Evolutionary conservation across 2,113 vertebrate species (phyloP).

Genomic region (Thinocorus orbignyianus): DNA sequence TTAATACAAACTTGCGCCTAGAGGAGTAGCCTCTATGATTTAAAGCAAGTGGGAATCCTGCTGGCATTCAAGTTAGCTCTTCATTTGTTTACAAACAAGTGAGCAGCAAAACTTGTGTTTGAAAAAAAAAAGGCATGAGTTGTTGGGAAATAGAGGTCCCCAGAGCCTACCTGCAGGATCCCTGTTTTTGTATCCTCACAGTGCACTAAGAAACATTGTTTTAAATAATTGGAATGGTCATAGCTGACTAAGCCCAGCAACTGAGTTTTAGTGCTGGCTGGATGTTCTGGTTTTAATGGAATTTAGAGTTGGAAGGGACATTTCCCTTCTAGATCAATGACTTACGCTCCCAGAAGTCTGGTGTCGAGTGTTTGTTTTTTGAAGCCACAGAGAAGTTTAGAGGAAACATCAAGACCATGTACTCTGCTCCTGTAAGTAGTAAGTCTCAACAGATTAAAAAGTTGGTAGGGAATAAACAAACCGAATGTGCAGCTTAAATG

Average conservation of each 20-base stretch:
- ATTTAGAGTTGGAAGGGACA: neutral
- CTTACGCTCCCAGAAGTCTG: slow-evolving; percentile 88
- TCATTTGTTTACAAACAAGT: neutral
- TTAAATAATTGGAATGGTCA: neutral
- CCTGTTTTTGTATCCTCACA: neutral
- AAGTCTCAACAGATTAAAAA: neutral
- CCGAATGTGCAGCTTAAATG: neutral
- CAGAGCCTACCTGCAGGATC: neutral
- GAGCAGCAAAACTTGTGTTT: neutral
- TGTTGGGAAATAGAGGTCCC: neutral
- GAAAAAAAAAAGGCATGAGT: neutral
- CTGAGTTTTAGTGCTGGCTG: neutral
- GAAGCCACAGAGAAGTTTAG: slow-evolving; percentile 92
- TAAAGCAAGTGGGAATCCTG: neutral
- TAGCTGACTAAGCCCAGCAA: neutral
- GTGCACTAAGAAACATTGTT: neutral
- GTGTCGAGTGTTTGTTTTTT: slow-evolving; percentile 88
- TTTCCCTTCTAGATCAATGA: slow-evolving; percentile 86
- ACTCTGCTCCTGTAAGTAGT: slow-evolving; percentile 88
- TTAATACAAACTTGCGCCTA: no score
- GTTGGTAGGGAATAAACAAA: neutral
- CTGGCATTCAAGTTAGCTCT: neutral
- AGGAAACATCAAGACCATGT: slow-evolving; percentile 93
- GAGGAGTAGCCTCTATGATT: no score
- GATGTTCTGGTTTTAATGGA: neutral